These are phyloP conservation scores for Mystacornis crossleyi DNA, from an alignment of 2,113 vertebrate species.

Conservation along the genomic window DNA sequence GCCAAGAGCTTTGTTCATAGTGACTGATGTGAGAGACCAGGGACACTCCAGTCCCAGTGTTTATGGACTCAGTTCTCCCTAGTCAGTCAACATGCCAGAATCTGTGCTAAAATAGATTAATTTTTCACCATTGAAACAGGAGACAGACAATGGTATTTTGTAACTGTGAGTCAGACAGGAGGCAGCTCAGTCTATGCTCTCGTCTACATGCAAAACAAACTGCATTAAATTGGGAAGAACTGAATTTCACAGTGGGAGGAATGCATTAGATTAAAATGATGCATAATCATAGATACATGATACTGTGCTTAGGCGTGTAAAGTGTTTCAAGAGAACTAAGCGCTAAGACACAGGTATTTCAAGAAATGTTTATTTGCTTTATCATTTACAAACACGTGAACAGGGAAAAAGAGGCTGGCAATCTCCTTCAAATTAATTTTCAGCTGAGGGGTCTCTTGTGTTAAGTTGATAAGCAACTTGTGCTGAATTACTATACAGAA, in stretches of 20 bases:
- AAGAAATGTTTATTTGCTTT: slow-evolving; percentile 72
- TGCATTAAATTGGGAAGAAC: slow-evolving; percentile 71
- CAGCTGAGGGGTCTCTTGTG: slow-evolving; percentile 60
- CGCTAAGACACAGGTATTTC: slow-evolving; percentile 58
- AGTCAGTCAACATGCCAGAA: background rate
- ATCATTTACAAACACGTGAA: slow-evolving; percentile 77
- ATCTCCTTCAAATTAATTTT: slow-evolving; percentile 76
- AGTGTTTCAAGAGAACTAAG: slow-evolving; percentile 43
- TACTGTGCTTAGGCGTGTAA: slow-evolving; percentile 26
- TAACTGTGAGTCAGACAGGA: background rate
- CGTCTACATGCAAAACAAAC: slow-evolving; percentile 50
- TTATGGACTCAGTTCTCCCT: background rate
- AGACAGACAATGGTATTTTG: background rate
- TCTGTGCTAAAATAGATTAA: background rate
- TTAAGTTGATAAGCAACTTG: slow-evolving; percentile 69
- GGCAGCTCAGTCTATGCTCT: background rate
- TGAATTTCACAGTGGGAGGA: slow-evolving; percentile 68
- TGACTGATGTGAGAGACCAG: background rate
- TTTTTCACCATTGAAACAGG: background rate
- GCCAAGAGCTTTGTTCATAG: background rate
- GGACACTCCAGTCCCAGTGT: background rate
- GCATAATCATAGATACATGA: slow-evolving; percentile 38
- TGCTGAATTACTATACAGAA: slow-evolving; percentile 59
- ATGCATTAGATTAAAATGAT: slow-evolving; percentile 63
- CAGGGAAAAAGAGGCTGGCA: slow-evolving; percentile 49